A percentile compares a stretch with the other conserved stretches of the same genome.
Conservation (phyloP, 2,888 invertebrate species). For the Thereva unica region DNA sequence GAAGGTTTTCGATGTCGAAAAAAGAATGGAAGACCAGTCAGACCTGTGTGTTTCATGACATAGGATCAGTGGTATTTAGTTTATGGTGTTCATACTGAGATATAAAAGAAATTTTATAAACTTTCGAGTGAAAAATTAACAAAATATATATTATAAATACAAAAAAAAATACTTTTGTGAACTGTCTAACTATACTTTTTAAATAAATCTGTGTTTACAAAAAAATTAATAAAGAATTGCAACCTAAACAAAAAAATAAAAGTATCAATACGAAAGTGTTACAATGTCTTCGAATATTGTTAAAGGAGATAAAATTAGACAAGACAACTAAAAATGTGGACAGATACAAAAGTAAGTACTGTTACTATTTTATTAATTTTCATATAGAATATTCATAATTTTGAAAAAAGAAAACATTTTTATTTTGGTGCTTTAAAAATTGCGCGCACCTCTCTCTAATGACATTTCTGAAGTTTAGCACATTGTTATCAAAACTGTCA, state of each 20-base stretch:
- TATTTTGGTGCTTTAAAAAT: constrained; percentile 1
- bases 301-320: constrained; percentile 6
- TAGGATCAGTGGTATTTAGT: constrained; percentile 36
- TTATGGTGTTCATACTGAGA: constrained; percentile 5
- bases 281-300: constrained; percentile 17
- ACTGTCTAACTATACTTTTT: too few relatives aligned
- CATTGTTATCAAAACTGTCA: constrained; percentile 31
- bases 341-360: constrained; percentile 29
- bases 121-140: constrained; percentile 10
- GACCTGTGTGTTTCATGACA: constrained; percentile 42
- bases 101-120: too few relatives aligned
- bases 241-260: too few relatives aligned
- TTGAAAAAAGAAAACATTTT: background rate
- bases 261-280: too few relatives aligned
- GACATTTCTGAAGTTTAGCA: constrained; percentile 13
- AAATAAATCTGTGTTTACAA: too few relatives aligned
- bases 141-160: background rate
- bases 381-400: background rate
- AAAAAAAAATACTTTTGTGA: too few relatives aligned
- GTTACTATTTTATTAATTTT: background rate
- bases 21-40: constrained; percentile 41
- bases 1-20: too few relatives aligned
- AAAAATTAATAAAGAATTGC: too few relatives aligned
- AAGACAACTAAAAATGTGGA: constrained; percentile 26
- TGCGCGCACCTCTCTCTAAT: constrained; percentile 15